Base-by-base conservation (phyloP, 1,140 invertebrate species). In the Drosophila auraria region DNA sequence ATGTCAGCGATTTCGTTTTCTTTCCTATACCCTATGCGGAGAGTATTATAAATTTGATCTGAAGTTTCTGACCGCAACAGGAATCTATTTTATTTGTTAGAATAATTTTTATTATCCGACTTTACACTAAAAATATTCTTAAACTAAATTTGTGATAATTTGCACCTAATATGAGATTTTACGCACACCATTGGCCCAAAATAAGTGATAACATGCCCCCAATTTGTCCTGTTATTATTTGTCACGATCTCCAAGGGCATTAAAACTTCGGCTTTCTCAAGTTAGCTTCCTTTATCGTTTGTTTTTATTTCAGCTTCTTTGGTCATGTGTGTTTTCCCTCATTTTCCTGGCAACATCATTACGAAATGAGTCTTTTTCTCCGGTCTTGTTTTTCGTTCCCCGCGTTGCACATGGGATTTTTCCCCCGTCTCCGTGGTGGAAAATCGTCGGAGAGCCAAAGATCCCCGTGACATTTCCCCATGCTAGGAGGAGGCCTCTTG, bases 401-500 rank as follows among this genome's bases (percentile, higher is more conserved):
- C 15, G 40, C 45, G 36, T 38, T 51, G 70, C 72, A 42, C 51
- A 40, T 17, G 69, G 38, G 62, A 50, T 73, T 70, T 65, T 53
- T 2, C 25, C 33, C 20, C 25, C 20, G 30, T 54, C 58, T 56
- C 74, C 78, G 45, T 61, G 51, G 65, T 75, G 74, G 20, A 63
- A 66, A 63, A 11, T 63, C 38, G 27, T 15, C 30, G 27, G 25
- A n/a, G 53, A 40, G 56, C 69, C 68, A 61, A 44, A 40, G 71
- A 74, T 74, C 86, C 83, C 80, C 33, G 65, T 82, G 84, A 84
- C 84, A 90, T 84, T 79, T 59, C 69, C 44, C 44, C 69, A 64
- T 33, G 58, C 65, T 30, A 15, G 64, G 33, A 51, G 60, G 73
- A 47, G 56, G 73, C 60, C 65, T 72, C 60, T 65, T 49, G 44